Percentiles rank a stretch among this genome's conserved stretches.
Conservation (phyloP, 2,797 vertebrate genomes). For the Graptemys geographica region DNA sequence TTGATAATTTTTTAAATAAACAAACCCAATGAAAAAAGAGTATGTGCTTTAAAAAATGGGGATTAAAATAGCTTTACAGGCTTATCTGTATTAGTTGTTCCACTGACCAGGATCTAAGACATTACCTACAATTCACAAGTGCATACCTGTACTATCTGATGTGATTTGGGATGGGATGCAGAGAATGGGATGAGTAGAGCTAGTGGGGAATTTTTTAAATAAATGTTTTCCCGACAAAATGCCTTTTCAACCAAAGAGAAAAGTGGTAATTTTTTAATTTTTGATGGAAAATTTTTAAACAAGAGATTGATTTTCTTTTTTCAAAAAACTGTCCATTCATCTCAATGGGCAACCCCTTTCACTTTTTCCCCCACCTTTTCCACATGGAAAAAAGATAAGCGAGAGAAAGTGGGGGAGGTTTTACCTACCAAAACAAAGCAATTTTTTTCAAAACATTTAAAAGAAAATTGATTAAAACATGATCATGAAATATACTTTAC, state of each 20-base stretch:
- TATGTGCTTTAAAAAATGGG: background rate
- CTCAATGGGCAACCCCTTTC: background rate
- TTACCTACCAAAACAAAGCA: background rate
- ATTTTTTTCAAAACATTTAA: background rate
- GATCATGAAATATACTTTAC: background rate
- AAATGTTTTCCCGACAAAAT: slow-evolving; percentile 23
- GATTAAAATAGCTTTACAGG: background rate
- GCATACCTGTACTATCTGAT: too few relatives aligned
- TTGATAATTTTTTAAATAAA: too few relatives aligned
- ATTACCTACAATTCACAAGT: background rate
- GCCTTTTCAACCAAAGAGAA: background rate
- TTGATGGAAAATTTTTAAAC: background rate
- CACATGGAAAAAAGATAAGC: background rate
- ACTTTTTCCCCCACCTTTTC: slow-evolving; percentile 1
- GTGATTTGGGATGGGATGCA: background rate
- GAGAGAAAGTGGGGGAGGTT: background rate
- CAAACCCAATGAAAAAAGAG: too few relatives aligned
- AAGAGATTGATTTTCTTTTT: background rate
- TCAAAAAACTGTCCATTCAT: background rate
- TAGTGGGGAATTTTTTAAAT: slow-evolving; percentile 1
- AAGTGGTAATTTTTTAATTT: background rate
- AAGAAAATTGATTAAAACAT: background rate
- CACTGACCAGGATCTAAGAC: background rate
- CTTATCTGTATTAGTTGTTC: background rate
- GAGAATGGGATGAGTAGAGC: slow-evolving; percentile 32